Evolutionary conservation across 2,113 vertebrate genomes (phyloP).

Genomic region (Cyphomyrus discorhynchus): DNA sequence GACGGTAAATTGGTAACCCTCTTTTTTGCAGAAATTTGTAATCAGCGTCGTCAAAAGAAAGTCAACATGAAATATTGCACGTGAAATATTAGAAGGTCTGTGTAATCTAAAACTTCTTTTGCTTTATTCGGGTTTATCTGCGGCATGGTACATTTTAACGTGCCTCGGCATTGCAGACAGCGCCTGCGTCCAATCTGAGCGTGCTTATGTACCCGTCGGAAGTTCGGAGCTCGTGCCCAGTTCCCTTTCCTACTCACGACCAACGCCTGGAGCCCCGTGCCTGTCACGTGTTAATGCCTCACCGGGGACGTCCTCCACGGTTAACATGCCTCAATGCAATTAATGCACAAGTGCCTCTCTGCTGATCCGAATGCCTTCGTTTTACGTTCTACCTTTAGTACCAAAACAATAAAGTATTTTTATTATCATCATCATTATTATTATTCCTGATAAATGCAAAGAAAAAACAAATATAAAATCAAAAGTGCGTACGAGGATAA

Average conservation of each 20-base stretch:
- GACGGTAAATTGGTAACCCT: background rate
- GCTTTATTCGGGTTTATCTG: background rate
- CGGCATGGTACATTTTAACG: background rate
- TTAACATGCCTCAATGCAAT: background rate
- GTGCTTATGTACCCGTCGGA: background rate
- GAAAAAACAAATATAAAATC: background rate
- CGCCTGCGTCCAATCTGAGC: background rate
- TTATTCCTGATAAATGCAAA: background rate
- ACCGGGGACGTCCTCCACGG: slow-evolving; percentile 13
- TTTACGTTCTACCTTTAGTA: background rate
- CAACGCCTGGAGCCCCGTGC: background rate
- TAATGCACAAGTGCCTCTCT: background rate
- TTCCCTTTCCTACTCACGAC: background rate
- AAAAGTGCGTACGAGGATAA: background rate
- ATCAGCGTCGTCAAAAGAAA: background rate
- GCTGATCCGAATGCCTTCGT: background rate
- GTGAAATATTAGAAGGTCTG: background rate
- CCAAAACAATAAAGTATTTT: background rate
- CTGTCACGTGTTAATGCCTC: slow-evolving; percentile 21
- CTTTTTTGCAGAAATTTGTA: background rate
- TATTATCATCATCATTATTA: background rate
- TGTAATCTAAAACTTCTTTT: background rate
- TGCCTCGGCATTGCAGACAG: background rate
- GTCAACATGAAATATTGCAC: background rate
- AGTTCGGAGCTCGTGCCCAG: background rate